phyloP scores from a whole-genome alignment of 2,797 vertebrate species.

The Glyptemys insculpta region DNA sequence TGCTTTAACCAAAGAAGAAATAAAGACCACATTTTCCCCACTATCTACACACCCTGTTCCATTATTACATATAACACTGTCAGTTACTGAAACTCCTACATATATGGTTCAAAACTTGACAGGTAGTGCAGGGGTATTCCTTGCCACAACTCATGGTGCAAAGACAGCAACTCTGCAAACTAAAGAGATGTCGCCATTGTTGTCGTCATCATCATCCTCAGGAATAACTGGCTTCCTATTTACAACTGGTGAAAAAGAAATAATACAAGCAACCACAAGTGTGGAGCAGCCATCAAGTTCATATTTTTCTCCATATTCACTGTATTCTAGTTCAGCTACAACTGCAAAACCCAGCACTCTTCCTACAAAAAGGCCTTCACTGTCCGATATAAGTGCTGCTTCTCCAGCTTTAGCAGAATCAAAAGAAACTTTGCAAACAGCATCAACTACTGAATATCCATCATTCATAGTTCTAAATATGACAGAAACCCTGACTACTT shows the following conservation, averaged over 20 bases:
- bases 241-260: conserved; percentile 26
- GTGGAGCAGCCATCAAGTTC: background rate
- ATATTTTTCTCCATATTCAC: conserved; percentile 22
- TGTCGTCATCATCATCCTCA: background rate
- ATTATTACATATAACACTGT: background rate
- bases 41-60: background rate
- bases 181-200: background rate
- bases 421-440: conserved; percentile 59
- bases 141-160: background rate
- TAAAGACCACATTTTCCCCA: conserved; percentile 35
- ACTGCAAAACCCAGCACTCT: background rate
- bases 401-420: conserved; percentile 52
- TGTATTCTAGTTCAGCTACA: background rate
- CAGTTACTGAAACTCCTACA: background rate
- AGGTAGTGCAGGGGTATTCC: background rate
- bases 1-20: conserved; percentile 14
- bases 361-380: conserved; percentile 11
- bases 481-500: conserved; percentile 67
- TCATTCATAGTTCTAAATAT: conserved; percentile 12
- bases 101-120: background rate
- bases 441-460: conserved; percentile 46
- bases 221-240: background rate
- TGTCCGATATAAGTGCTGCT: background rate
- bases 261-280: background rate
- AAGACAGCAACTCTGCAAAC: background rate